phyloP scores from a whole-genome alignment of 2,113 vertebrate species.

The Atrichornis clamosus region DNA sequence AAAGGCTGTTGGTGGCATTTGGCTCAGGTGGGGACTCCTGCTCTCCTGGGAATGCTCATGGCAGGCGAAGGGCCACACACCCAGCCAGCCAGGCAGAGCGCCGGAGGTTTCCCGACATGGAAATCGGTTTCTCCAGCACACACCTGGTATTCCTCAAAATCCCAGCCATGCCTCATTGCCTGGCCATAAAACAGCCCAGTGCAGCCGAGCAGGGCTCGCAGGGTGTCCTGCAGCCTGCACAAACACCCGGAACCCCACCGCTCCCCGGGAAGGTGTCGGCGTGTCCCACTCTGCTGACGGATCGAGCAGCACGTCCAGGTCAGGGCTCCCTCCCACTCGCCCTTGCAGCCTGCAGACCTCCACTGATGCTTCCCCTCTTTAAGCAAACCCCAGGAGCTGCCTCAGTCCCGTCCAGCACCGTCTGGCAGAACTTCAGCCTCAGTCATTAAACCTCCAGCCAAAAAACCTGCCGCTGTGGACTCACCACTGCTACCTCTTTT shows the following conservation, averaged over 20 bases:
- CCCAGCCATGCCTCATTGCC: not conserved
- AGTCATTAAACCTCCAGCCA: constrained; percentile 8
- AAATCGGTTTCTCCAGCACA: not conserved
- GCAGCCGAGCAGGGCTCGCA: accelerated
- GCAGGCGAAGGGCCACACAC: not conserved
- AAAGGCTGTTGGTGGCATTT: not conserved
- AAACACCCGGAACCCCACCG: not conserved
- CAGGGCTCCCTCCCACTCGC: not conserved
- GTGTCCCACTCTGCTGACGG: not conserved
- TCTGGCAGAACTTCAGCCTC: constrained; percentile 14
- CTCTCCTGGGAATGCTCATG: not conserved
- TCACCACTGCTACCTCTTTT: constrained; percentile 11
- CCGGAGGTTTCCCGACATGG: accelerated
- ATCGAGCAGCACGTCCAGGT: not conserved
- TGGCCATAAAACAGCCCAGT: not conserved
- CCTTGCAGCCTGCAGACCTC: not conserved
- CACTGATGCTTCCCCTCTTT: not conserved
- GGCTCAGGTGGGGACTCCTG: not conserved
- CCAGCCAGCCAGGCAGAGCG: accelerated
- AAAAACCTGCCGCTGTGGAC: not conserved
- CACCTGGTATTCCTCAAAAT: not conserved
- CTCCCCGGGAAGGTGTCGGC: not conserved
- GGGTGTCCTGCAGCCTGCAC: not conserved
- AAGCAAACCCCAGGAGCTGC: not conserved
- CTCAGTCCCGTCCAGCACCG: not conserved